These are phyloP conservation scores for Cancer borealis DNA, from an alignment of 2,888 invertebrate species.

Conservation along the genomic window DNA sequence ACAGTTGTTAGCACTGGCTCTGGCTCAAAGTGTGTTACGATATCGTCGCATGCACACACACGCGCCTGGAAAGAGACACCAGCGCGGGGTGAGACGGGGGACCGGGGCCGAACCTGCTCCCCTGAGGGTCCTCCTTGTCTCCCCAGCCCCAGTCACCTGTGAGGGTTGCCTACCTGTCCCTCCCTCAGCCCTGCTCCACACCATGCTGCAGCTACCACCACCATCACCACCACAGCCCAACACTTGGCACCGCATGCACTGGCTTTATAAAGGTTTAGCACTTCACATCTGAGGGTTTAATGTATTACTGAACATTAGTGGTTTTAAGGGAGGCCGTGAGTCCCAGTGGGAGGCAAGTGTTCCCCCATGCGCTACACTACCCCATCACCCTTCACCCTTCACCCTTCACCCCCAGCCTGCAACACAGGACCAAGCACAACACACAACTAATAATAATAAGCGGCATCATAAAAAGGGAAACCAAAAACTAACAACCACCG, in stretches of 20 bases:
- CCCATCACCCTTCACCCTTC: background rate
- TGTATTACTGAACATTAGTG: conserved; percentile 15
- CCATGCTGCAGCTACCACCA: conserved; percentile 33
- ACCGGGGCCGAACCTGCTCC: conserved; percentile 61
- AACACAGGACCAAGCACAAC: background rate
- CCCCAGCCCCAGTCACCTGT: conserved; percentile 62
- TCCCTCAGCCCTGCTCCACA: conserved; percentile 52
- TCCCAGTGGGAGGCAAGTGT: conserved; percentile 11
- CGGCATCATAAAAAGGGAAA: conserved; percentile 47
- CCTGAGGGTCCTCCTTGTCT: conserved; percentile 55
- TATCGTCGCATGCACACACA: conserved; percentile 77
- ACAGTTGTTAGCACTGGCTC: conserved; percentile 76
- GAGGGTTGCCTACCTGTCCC: conserved; percentile 41
- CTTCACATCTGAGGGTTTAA: conserved; percentile 43
- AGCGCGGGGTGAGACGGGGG: conserved; percentile 68
- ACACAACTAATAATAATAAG: conserved; percentile 46
- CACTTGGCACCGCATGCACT: background rate
- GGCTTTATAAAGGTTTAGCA: background rate
- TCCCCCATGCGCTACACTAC: conserved; percentile 41
- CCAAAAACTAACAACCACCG: conserved; percentile 49
- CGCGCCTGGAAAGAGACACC: conserved; percentile 75
- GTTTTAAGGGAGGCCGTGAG: background rate
- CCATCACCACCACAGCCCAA: background rate
- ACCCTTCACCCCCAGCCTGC: background rate
- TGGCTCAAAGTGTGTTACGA: conserved; percentile 75